Base-by-base conservation (phyloP, 2,113 vertebrate genomes). In the Rhinoderma darwinii region DNA sequence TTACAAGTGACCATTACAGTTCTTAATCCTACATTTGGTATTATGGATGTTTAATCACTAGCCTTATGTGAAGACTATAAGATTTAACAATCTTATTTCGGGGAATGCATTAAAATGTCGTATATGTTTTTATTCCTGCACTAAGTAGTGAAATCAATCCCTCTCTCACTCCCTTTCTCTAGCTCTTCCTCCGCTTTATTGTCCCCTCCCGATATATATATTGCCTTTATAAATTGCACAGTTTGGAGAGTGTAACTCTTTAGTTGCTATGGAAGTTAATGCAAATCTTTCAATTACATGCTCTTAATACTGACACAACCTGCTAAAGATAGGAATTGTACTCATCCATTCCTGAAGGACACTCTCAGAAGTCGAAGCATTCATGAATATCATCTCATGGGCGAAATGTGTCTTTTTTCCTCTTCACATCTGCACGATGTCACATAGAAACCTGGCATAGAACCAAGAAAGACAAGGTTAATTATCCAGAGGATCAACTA, bases 401-500 rank as follows among this genome's bases (percentile, higher is more conserved):
- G 79, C 79, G 59, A 82, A 75, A 87, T 56, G 72, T 75, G 37
- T 82, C 82, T 82, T 66, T 86, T 75, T 59, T 41, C 20, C 54
- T 54, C 32, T 37, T 43, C 32, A 18, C 74, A 32, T 72, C 86
- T 87, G 78, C 70, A 82, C 79, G 81, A 54, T 82, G 35, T 82
- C 75, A 68, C 59, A 86, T 54, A 81, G 86, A 87, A 82, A 87
- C 37, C 86, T 87, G 86, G 86, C 86, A 82, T 78, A 30, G 54
- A 47, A 75, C 86, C 86, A 87, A 82, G 50, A 87, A 44, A 87
- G 86, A 87, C 86, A 87, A 87, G 86, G 86, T 87, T 87, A 87
- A 82, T 87, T 87, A 82, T 87, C 86, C 86, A 82, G 79, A 87
- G 79, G 79, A 87, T 82, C 86, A 87, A 87, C 86, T 87, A 87